These are phyloP conservation scores for Orchesellides sinensis DNA, from an alignment of 2,888 invertebrate genomes.

Conservation along the genomic window DNA sequence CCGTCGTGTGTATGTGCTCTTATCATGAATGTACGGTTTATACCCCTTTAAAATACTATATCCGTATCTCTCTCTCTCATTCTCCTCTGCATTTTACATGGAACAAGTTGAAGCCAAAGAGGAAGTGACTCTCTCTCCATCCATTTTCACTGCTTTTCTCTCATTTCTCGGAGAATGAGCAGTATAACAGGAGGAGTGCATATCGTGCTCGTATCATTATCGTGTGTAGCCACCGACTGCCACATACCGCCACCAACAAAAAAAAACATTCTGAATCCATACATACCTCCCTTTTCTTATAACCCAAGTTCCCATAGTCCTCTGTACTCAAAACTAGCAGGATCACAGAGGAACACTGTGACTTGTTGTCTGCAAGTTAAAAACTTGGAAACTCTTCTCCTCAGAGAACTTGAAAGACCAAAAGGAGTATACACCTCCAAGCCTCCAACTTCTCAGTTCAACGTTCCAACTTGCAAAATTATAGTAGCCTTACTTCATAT, in stretches of 20 bases:
- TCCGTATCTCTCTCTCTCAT: no score
- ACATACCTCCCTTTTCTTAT: neutral
- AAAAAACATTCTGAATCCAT: neutral
- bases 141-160: neutral
- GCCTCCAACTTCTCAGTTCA: neutral
- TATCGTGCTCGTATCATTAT: neutral
- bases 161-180: neutral
- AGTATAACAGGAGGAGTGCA: neutral
- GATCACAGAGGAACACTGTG: conserved; percentile 23
- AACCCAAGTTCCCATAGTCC: neutral
- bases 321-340: neutral
- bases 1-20: no score
- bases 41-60: no score
- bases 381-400: no score
- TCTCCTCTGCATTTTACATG: conserved; percentile 5
- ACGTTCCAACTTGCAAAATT: no score
- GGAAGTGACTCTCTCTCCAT: neutral
- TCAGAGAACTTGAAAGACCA: no score
- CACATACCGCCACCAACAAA: neutral
- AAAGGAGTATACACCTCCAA: no score
- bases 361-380: conserved; percentile 48
- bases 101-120: neutral
- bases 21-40: no score
- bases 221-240: neutral
- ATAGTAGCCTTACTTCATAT: neutral